phyloP scores from a whole-genome alignment of 2,113 vertebrate species.

The Oryzias woworae region DNA sequence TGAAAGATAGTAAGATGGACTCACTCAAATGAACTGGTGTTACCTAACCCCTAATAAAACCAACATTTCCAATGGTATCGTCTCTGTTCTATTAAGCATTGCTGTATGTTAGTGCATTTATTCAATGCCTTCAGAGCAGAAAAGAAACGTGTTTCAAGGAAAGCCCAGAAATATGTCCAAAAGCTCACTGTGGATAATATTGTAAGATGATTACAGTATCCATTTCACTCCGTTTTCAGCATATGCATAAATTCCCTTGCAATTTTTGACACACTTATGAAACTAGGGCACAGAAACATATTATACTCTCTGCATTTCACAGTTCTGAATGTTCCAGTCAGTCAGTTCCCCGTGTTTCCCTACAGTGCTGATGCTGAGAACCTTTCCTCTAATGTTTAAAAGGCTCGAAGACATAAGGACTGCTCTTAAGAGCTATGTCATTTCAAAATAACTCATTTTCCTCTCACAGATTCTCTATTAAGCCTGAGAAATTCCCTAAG shows the following conservation, averaged over 20 bases:
- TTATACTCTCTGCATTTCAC: slow-evolving; percentile 34
- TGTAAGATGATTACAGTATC: slow-evolving; percentile 12
- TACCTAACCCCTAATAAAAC: too few relatives aligned
- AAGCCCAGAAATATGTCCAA: slow-evolving; percentile 24
- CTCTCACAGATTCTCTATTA: too few relatives aligned
- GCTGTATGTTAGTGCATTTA: not conserved
- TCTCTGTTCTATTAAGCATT: too few relatives aligned
- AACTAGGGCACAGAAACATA: slow-evolving; percentile 50
- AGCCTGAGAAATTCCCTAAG: not conserved
- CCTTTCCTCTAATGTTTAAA: slow-evolving; percentile 13
- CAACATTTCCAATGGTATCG: too few relatives aligned
- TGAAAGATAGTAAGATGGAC: not conserved
- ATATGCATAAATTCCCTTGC: slow-evolving; percentile 49
- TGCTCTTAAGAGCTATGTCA: not conserved
- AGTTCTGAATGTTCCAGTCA: slow-evolving; percentile 32
- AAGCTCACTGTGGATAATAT: slow-evolving; percentile 24
- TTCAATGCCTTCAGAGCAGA: not conserved
- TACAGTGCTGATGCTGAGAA: slow-evolving; percentile 15
- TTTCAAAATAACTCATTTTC: slow-evolving; percentile 8
- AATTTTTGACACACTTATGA: slow-evolving; percentile 51
- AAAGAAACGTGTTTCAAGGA: not conserved
- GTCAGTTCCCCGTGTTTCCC: not conserved
- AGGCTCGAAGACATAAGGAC: slow-evolving; percentile 14
- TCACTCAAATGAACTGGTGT: too few relatives aligned
- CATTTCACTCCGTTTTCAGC: slow-evolving; percentile 38